phyloP scores from a whole-genome alignment of 2,888 invertebrate species.

The Nowickia ferox region DNA sequence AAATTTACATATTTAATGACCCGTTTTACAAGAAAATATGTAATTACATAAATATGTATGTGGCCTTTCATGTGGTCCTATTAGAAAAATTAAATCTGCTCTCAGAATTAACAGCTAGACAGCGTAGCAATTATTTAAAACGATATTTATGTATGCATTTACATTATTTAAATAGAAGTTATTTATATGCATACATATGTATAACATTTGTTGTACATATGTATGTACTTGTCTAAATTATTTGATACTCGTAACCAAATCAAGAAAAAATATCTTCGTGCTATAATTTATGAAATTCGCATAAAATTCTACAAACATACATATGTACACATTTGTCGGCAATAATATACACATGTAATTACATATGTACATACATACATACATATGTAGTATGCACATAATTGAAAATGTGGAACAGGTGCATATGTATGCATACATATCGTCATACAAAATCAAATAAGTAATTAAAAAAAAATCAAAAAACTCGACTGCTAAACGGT shows the following conservation, averaged over 20 bases:
- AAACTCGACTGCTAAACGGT: too few species aligned
- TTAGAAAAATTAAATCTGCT: constrained; percentile 56
- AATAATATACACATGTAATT: neutral
- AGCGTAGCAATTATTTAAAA: neutral
- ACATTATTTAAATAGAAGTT: too few species aligned
- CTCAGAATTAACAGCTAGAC: constrained; percentile 50
- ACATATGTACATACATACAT: too few species aligned
- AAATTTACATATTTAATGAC: neutral
- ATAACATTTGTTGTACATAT: neutral
- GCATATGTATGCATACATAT: too few species aligned
- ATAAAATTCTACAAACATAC: constrained; percentile 9
- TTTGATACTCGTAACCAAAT: neutral
- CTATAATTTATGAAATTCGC: constrained; percentile 32
- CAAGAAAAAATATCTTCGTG: neutral
- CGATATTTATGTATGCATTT: neutral
- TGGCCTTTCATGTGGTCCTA: constrained; percentile 47
- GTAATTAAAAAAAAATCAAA: too few species aligned
- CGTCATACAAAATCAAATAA: too few species aligned
- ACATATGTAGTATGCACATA: too few species aligned
- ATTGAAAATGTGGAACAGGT: too few species aligned
- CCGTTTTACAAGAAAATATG: too few species aligned
- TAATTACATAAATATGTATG: too few species aligned
- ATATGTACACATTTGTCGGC: neutral
- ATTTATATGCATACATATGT: neutral
- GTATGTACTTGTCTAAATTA: neutral